A percentile compares a stretch with the other conserved stretches of the same genome.
These are phyloP conservation scores for Drosophila repletoides DNA, from an alignment of 1,140 invertebrate species.

Conservation along the genomic window DNA sequence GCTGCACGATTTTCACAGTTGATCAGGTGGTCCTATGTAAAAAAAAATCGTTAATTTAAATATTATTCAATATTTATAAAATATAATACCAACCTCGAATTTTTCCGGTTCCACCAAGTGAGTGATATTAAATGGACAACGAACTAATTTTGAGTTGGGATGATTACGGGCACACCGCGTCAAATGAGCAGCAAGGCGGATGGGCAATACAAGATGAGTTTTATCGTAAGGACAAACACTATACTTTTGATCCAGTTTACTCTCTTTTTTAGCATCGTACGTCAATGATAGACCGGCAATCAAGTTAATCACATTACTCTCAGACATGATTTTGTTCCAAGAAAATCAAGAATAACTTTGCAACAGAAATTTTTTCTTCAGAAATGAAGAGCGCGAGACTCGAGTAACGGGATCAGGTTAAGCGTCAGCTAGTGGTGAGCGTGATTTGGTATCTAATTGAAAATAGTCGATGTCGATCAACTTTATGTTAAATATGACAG, in stretches of 20 bases:
- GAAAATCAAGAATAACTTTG: no score
- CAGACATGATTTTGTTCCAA: background rate
- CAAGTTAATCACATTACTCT: no score
- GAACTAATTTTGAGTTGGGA: conserved; percentile 3
- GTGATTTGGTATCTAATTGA: no score
- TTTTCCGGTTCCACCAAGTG: conserved; percentile 15
- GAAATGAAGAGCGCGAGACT: background rate
- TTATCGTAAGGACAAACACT: conserved; percentile 34
- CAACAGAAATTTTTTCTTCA: no score
- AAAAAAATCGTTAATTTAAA: background rate
- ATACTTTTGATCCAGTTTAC: no score
- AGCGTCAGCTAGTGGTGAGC: background rate
- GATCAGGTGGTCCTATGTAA: conserved; percentile 11
- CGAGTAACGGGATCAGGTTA: background rate
- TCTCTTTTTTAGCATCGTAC: no score
- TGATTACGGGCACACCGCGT: conserved; percentile 40
- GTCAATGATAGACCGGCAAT: no score
- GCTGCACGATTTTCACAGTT: conserved; percentile 3
- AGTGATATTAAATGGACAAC: conserved; percentile 40
- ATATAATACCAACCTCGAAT: conserved; percentile 15
- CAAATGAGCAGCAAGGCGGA: conserved; percentile 25
- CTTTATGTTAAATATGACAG: no score
- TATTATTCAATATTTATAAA: no score
- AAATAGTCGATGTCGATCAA: no score
- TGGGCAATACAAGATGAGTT: conserved; percentile 16